Base-by-base conservation (phyloP, 2,888 invertebrate genomes). In the Hyalella azteca region DNA sequence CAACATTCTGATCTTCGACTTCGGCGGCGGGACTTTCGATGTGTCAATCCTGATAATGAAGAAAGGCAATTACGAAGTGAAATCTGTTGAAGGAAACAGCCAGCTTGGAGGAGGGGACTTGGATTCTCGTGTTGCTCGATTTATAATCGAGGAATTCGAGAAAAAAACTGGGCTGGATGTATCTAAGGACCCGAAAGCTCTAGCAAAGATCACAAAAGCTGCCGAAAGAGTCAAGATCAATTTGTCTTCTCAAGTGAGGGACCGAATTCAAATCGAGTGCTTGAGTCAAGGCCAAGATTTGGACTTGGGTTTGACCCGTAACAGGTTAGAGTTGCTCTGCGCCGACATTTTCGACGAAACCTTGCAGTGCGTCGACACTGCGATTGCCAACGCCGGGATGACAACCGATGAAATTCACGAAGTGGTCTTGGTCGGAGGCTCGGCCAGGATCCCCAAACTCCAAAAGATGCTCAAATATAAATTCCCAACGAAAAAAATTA, bases 391-490 rank as follows among this genome's bases (percentile, higher is more conserved):
- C 83, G 81, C 86, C 9, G 86, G 86, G 49, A 87, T 88, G 2
- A 85, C 86, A 45, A 85, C 88, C 22, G 81, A 85, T 54, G 85
- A 86, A 82, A 85, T 79, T 41, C 82, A 85, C 50, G 85, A 90
- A 89, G 88, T 90, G 73, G 87, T 94, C 1, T 86, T 94, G 22
- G 91, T 92, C 86, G 94, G 94, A 19, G 94, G 93, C 15, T 91
- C 92, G 73, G 91, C 93, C 89, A 93, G 93, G 87, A 92, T 93
- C 82, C 93, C 93, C 0, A 91, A 92, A 86, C 88, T 94, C 22
- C 93, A 93, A 86, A 90, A 92, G 40, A 90, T 91, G 1, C 90
- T 94, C 59, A 90, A 90, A 0, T 91, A 90, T 79, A 88, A 91
- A 41, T 90, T 93, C 83, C 91, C 92, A 0, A 90, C 91, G 82